phyloP scores from a whole-genome alignment of 2,797 vertebrate species.

The Takifugu ocellatus region DNA sequence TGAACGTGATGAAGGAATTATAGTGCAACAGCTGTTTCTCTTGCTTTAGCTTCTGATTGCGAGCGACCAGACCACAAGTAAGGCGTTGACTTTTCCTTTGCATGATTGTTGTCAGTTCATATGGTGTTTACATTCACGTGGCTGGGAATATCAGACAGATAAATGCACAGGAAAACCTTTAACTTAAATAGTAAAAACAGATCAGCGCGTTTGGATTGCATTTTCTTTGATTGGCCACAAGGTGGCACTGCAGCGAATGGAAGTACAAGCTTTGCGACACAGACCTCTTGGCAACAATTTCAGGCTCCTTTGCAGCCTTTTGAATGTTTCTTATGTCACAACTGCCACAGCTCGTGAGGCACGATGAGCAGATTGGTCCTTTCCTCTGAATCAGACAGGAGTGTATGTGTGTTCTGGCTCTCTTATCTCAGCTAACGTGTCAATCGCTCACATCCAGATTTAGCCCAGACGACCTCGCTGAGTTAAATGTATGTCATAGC shows the following conservation, averaged over 20 bases:
- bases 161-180: neutral
- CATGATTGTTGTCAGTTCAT: constrained; percentile 5
- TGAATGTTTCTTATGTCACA: neutral
- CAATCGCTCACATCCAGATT: too few species aligned
- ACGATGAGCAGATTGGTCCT: constrained; percentile 46
- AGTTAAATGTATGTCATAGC: constrained; percentile 97
- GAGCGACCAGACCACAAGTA: constrained; percentile 22
- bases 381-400: constrained; percentile 15
- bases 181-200: neutral
- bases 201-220: constrained; percentile 5
- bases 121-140: constrained; percentile 9
- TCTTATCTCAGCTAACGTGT: constrained; percentile 10
- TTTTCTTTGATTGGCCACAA: constrained; percentile 23
- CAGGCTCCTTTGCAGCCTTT: constrained; percentile 1
- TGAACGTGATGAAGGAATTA: too few species aligned
- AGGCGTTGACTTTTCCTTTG: neutral
- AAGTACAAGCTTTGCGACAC: constrained; percentile 12
- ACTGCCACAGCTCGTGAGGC: constrained; percentile 31
- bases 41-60: constrained; percentile 40
- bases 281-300: constrained; percentile 6
- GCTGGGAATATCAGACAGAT: constrained; percentile 13
- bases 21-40: constrained; percentile 17
- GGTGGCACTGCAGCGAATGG: constrained; percentile 40
- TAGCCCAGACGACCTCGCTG: constrained; percentile 19
- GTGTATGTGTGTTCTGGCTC: constrained; percentile 5